Percentiles rank a stretch among this genome's conserved stretches.
Evolutionary conservation across 2,888 invertebrate species (phyloP).

Genomic region (Aphidius colemani): DNA sequence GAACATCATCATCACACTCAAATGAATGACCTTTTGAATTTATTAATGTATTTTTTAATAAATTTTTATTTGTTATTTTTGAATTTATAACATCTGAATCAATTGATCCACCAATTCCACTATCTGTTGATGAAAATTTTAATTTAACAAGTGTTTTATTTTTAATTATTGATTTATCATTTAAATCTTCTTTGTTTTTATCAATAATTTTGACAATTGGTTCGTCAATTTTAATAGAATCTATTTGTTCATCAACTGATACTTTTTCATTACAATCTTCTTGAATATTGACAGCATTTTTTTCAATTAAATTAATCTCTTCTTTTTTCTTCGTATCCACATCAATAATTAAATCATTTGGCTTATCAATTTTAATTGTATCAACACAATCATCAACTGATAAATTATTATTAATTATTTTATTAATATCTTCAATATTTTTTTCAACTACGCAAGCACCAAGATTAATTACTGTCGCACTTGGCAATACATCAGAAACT

Average conservation of each 20-base stretch:
- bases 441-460: conserved; percentile 15
- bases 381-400: neutral
- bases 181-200: neutral
- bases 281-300: neutral
- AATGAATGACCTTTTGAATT: conserved; percentile 19
- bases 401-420: neutral
- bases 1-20: conserved; percentile 15
- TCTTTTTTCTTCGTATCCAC: too few species aligned
- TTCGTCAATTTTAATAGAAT: neutral
- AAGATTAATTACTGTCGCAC: conserved; percentile 45
- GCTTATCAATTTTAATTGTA: too few species aligned
- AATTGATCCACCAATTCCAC: conserved; percentile 22
- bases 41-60: conserved; percentile 9
- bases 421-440: conserved; percentile 1
- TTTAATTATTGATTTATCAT: conserved; percentile 3
- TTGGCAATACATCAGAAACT: conserved; percentile 41
- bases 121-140: conserved; percentile 18
- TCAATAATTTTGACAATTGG: neutral
- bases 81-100: neutral
- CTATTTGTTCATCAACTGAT: neutral
- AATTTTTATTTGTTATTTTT: conserved; percentile 1
- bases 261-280: neutral
- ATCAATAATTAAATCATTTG: too few species aligned
- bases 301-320: too few species aligned
- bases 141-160: conserved; percentile 7